These are phyloP conservation scores for Pseudochromis fuscus DNA, from an alignment of 2,797 vertebrate species.

Conservation along the genomic window DNA sequence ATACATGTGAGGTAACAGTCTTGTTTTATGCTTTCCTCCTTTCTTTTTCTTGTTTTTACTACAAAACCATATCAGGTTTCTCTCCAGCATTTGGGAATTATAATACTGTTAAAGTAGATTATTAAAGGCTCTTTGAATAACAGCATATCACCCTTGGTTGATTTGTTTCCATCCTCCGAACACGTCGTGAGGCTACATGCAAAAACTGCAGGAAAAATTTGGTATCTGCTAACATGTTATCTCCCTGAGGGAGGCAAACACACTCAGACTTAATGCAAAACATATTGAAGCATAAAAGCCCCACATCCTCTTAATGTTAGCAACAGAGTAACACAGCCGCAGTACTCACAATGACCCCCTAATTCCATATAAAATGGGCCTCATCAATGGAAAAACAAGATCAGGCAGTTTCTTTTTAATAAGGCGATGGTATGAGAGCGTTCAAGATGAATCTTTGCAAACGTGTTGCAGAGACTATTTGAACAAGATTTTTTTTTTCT, in stretches of 20 bases:
- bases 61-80: constrained; percentile 9
- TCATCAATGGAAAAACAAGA: constrained; percentile 55
- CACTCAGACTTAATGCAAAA: constrained; percentile 65
- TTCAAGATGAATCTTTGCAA: constrained; percentile 53
- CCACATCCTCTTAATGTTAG: constrained; percentile 47
- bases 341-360: constrained; percentile 38
- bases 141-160: constrained; percentile 12
- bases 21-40: neutral
- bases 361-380: constrained; percentile 38
- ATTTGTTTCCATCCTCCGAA: constrained; percentile 24
- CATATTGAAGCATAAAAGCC: constrained; percentile 57
- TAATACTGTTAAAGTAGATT: constrained; percentile 5
- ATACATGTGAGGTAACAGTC: constrained; percentile 13
- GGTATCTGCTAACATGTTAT: constrained; percentile 45
- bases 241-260: constrained; percentile 60
- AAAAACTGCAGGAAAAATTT: constrained; percentile 44
- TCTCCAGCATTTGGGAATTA: neutral
- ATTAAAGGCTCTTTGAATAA: constrained; percentile 31
- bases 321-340: constrained; percentile 45
- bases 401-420: constrained; percentile 38
- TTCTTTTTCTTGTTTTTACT: constrained; percentile 25
- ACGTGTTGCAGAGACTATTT: constrained; percentile 37
- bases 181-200: constrained; percentile 6
- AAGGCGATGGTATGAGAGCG: constrained; percentile 39
- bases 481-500: constrained; percentile 26